Base-by-base conservation (phyloP, 2,888 invertebrate genomes). In the Stratiomys singularior region DNA sequence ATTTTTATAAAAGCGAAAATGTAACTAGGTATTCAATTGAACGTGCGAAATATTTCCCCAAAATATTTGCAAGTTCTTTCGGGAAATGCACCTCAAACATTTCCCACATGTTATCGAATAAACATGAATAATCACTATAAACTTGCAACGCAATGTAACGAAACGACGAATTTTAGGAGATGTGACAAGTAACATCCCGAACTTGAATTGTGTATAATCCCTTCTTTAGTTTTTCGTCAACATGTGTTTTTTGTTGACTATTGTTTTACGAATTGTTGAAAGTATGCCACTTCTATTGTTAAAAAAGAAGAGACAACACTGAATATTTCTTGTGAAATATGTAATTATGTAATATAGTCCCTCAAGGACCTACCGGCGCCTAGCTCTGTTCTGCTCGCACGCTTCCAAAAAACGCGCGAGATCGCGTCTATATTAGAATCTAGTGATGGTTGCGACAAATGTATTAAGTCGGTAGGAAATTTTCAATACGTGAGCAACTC, bases 341-440 rank as follows among this genome's bases (percentile, higher is more conserved):
- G 44, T 74, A 74, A 58, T 74, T 74, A 37, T 74, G 74, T 74
- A 74, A 74, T 60, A 74, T 74, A 74, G 58, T 58, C 30, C 52
- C 9, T 44, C 27, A 58, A 72, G 23, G 21, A 60, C 37, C 27
- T 37, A 44, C 74, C 74, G 58, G 37, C 74, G 60, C 37, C 15
- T 66, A 27, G 18, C 25, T 27, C 23, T 46, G 13, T 69, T 46
- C 23, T 69, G 46, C 69, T 69, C 47, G 15, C 47, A 15, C 74
- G 15, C 30, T 37, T 37, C 5, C 37, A 27, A 44, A 71, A 3
- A 27, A 15, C 15, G 56, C 4, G 11, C 21, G 46, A 21, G 69
- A 47, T 44, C 21, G 30, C 5, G 46, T 69, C 69, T 69, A n/a
- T 9, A 23, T 46, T 18, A 69, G 27, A 63, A 69, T 21, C 69